These are phyloP conservation scores for Hemicrepidius hirtus DNA, from an alignment of 2,888 invertebrate species.

Conservation along the genomic window DNA sequence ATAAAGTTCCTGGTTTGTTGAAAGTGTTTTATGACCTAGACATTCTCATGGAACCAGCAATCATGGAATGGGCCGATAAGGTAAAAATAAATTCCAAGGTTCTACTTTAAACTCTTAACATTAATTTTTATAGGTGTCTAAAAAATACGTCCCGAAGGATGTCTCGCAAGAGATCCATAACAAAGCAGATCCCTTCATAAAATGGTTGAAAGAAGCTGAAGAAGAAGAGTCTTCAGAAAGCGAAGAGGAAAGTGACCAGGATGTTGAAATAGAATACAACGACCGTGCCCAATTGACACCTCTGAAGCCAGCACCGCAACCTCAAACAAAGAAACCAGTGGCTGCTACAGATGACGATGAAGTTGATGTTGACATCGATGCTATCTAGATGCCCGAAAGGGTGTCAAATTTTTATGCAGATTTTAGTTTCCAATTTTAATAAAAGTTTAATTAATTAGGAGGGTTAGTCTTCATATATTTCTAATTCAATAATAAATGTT, in stretches of 20 bases:
- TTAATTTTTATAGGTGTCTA: conserved; percentile 73
- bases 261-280: conserved; percentile 89
- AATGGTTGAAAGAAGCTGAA: conserved; percentile 98
- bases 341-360: conserved; percentile 82
- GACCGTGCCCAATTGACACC: conserved; percentile 88
- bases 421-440: conserved; percentile 31
- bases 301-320: conserved; percentile 76
- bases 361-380: conserved; percentile 94
- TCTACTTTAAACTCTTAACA: too few relatives aligned
- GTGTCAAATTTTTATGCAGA: conserved; percentile 36
- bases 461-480: not conserved
- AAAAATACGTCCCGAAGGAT: conserved; percentile 95
- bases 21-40: conserved; percentile 95
- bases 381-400: conserved; percentile 79
- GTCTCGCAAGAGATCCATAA: conserved; percentile 93
- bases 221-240: conserved; percentile 89
- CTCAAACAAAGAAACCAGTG: conserved; percentile 71
- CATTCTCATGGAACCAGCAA: conserved; percentile 94
- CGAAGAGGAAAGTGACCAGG: conserved; percentile 81
- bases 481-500: conserved; percentile 19
- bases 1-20: conserved; percentile 79
- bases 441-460: conserved; percentile 23
- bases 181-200: conserved; percentile 94
- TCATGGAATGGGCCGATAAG: conserved; percentile 97
- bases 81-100: too few relatives aligned